phyloP scores from a whole-genome alignment of 1,140 invertebrate genomes.

The Spodoptera litura region DNA sequence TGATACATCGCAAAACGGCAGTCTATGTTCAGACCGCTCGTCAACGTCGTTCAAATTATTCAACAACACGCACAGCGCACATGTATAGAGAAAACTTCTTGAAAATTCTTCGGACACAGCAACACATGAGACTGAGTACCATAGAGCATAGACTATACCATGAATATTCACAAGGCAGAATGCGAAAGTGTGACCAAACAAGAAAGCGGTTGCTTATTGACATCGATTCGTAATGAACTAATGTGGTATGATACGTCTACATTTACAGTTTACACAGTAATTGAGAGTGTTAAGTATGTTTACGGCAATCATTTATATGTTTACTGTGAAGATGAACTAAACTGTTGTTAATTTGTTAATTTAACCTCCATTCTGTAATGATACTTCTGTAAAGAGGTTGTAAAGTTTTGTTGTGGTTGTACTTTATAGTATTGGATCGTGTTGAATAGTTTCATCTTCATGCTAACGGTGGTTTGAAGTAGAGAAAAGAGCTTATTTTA shows the following conservation, averaged over 20 bases:
- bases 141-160: background rate
- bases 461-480: too few species aligned
- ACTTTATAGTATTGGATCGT: background rate
- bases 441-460: background rate
- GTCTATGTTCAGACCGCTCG: too few species aligned
- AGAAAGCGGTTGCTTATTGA: constrained; percentile 2
- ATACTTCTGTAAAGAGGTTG: background rate
- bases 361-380: background rate
- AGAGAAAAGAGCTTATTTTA: too few species aligned
- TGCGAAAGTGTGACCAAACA: constrained; percentile 23
- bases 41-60: too few species aligned
- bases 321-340: constrained; percentile 12
- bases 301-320: constrained; percentile 9
- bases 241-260: background rate
- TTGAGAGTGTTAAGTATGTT: constrained; percentile 15
- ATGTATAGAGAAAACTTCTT: constrained; percentile 3
- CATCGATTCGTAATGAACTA: background rate
- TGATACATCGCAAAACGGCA: too few species aligned
- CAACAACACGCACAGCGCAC: too few species aligned
- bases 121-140: background rate
- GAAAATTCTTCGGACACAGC: background rate
- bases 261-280: background rate
- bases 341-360: constrained; percentile 14
- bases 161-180: constrained; percentile 3
- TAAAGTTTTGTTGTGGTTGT: background rate